A percentile compares a stretch with the other conserved stretches of the same genome.
Evolutionary conservation across 2,888 invertebrate genomes (phyloP).

Genomic region (Galeopsomyia nigrocyanea): DNA sequence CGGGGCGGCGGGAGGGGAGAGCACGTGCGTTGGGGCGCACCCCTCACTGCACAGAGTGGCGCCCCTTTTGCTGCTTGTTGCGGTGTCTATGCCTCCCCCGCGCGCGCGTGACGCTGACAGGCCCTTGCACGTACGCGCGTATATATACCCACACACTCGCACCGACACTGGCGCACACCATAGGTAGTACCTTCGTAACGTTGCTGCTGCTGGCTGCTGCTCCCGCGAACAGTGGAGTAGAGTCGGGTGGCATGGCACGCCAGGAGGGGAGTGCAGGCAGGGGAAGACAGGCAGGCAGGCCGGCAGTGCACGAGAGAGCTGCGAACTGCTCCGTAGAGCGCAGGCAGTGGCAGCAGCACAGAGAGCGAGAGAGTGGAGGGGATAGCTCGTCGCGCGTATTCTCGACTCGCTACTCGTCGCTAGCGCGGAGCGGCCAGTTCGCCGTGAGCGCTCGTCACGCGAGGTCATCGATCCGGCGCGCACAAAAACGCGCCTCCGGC

Average conservation of each 20-base stretch:
- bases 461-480: constrained; percentile 34
- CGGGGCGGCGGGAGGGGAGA: background rate
- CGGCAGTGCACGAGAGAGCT: constrained; percentile 46
- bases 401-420: constrained; percentile 66
- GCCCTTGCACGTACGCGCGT: constrained; percentile 40
- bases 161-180: constrained; percentile 19
- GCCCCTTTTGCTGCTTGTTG: constrained; percentile 18
- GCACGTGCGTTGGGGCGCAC: constrained; percentile 24
- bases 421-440: constrained; percentile 74
- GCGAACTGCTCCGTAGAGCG: constrained; percentile 53
- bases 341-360: constrained; percentile 51
- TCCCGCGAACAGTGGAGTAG: constrained; percentile 56
- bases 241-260: constrained; percentile 35
- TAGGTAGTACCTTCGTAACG: constrained; percentile 16
- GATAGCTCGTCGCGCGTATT: constrained; percentile 46
- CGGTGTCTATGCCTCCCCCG: constrained; percentile 18
- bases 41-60: constrained; percentile 23
- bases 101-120: constrained; percentile 29
- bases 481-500: background rate
- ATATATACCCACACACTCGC: constrained; percentile 54
- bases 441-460: constrained; percentile 80
- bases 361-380: constrained; percentile 54
- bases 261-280: constrained; percentile 51
- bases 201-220: constrained; percentile 64
- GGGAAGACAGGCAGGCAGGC: constrained; percentile 51